These are phyloP conservation scores for Drosophila mercatorum DNA, from an alignment of 2,888 invertebrate species.

Conservation along the genomic window DNA sequence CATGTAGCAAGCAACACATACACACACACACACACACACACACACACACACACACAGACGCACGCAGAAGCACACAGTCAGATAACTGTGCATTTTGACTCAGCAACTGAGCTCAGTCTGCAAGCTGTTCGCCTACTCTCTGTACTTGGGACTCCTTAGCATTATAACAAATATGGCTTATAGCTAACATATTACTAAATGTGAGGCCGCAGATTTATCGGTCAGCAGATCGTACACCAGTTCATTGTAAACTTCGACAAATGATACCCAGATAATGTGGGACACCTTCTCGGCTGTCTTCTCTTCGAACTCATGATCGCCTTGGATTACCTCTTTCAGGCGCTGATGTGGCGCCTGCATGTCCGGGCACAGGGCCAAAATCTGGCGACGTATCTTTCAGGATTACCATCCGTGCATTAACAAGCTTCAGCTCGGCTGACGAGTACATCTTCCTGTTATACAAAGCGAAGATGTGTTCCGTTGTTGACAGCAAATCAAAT, in stretches of 20 bases:
- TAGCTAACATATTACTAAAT: no score
- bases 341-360: conserved; percentile 64
- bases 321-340: conserved; percentile 63
- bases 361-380: conserved; percentile 76
- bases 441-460: conserved; percentile 74
- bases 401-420: conserved; percentile 81
- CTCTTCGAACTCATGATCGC: conserved; percentile 74
- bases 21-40: no score
- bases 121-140: no score
- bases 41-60: no score
- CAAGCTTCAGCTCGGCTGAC: conserved; percentile 84
- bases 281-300: conserved; percentile 69
- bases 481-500: no score
- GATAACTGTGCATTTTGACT: no score
- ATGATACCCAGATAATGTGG: conserved; percentile 87
- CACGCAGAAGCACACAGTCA: no score
- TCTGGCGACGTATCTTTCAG: conserved; percentile 80
- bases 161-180: no score
- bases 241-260: conserved; percentile 96
- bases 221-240: conserved; percentile 92
- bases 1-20: no score
- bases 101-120: no score
- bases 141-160: no score
- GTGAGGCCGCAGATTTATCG: background rate
- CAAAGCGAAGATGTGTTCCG: conserved; percentile 85